Evolutionary conservation across 2,888 invertebrate species (phyloP).

Genomic region (Mystacides longicornis): DNA sequence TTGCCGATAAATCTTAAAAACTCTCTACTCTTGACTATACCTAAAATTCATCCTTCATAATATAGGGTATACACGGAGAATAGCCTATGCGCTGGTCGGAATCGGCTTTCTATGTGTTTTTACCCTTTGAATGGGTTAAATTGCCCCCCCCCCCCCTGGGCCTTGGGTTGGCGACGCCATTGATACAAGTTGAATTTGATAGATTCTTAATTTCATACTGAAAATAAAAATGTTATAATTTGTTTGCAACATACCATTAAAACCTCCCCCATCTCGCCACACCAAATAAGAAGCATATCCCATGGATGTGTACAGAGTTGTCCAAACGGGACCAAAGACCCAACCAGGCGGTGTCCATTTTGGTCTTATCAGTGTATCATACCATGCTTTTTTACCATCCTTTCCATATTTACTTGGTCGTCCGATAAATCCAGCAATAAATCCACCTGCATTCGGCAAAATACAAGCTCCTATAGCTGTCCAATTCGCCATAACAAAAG

Average conservation of each 20-base stretch:
- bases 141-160: no score
- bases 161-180: no score
- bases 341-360: conserved; percentile 72
- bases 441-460: conserved; percentile 65
- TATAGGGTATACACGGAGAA: no score
- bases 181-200: no score
- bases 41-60: no score
- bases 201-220: no score
- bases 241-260: conserved; percentile 52
- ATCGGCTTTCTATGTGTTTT: no score
- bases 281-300: conserved; percentile 81
- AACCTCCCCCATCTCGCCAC: conserved; percentile 69
- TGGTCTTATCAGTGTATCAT: conserved; percentile 64
- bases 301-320: conserved; percentile 66
- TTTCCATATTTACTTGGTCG: conserved; percentile 52
- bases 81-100: no score
- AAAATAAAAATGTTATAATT: no score
- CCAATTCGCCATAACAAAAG: conserved; percentile 10
- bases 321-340: conserved; percentile 76
- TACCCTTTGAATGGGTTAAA: no score
- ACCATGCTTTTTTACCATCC: conserved; percentile 51
- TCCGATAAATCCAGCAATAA: conserved; percentile 56
- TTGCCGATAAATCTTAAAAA: no score
- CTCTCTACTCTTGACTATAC: no score
- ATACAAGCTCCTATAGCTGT: conserved; percentile 46